phyloP scores from a whole-genome alignment of 1,140 invertebrate species.

The Ctenoplectra terminalis region DNA sequence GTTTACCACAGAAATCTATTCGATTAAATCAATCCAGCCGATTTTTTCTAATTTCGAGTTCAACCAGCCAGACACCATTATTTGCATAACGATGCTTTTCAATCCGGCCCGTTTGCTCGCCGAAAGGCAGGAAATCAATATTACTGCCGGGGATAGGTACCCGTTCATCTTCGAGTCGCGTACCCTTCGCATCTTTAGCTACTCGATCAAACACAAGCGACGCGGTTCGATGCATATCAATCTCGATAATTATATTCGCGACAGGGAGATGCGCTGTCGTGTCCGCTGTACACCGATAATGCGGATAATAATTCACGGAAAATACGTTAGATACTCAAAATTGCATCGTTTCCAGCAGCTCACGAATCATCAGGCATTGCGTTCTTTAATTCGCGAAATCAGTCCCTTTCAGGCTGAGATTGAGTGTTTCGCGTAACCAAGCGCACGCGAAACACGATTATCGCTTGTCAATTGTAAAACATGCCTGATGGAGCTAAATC shows the following conservation, averaged over 20 bases:
- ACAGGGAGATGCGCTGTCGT: neutral
- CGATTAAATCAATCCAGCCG: neutral
- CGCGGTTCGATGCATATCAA: neutral
- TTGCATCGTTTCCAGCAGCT: neutral
- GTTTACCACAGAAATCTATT: neutral
- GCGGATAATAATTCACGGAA: neutral
- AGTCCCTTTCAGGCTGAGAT: too few species aligned
- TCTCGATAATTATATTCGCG: constrained; percentile 22
- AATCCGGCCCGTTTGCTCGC: neutral
- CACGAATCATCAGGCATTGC: neutral
- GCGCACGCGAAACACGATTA: too few species aligned
- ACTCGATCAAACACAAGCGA: neutral
- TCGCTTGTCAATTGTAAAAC: too few species aligned
- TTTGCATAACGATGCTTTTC: neutral
- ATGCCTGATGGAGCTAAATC: too few species aligned
- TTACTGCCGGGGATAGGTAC: too few species aligned
- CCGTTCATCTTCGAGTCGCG: neutral
- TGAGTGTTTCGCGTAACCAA: too few species aligned
- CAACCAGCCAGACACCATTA: neutral
- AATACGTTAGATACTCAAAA: neutral
- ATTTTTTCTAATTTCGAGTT: neutral
- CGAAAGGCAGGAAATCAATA: neutral
- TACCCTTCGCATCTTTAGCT: neutral
- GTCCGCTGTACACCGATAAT: neutral
- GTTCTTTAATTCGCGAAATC: too few species aligned